These are phyloP conservation scores for Myopa testacea DNA, from an alignment of 2,888 invertebrate genomes.

Conservation along the genomic window DNA sequence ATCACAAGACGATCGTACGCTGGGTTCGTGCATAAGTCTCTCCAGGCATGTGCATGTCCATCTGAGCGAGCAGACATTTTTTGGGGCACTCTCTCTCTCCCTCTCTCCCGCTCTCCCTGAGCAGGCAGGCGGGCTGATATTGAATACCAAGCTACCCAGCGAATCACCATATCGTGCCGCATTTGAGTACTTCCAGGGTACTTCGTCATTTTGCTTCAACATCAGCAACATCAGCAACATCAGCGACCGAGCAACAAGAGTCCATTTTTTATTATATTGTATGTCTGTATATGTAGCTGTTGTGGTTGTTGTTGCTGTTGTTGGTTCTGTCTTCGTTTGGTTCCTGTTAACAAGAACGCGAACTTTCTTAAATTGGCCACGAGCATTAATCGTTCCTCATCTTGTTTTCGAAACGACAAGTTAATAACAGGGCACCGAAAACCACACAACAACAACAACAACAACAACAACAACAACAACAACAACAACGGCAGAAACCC, in stretches of 20 bases:
- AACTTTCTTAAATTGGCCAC: slow-evolving; percentile 59
- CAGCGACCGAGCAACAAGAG: slow-evolving; percentile 12
- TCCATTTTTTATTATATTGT: not conserved
- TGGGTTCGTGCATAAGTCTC: slow-evolving; percentile 18
- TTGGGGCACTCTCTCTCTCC: no score
- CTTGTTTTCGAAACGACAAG: slow-evolving; percentile 63
- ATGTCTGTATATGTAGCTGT: slow-evolving; percentile 1
- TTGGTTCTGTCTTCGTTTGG: slow-evolving; percentile 12
- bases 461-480: slow-evolving; percentile 7
- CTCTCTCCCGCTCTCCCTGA: no score
- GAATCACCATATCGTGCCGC: slow-evolving; percentile 17
- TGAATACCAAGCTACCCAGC: not conserved
- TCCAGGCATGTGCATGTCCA: slow-evolving; percentile 24
- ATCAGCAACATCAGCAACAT: not conserved
- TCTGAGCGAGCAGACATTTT: slow-evolving; percentile 22
- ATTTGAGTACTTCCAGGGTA: slow-evolving; percentile 28
- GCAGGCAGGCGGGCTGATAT: not conserved
- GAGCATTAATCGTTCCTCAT: slow-evolving; percentile 63
- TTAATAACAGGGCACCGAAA: slow-evolving; percentile 60
- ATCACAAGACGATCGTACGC: slow-evolving; percentile 32
- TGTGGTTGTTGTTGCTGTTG: not conserved
- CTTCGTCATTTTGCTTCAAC: slow-evolving; percentile 31
- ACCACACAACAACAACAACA: slow-evolving; percentile 33
- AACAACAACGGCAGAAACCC: slow-evolving; percentile 9
- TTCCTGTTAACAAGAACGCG: slow-evolving; percentile 42